A percentile compares a stretch with the other conserved stretches of the same genome.
Conservation (phyloP, 2,888 invertebrate genomes). For the Microctonus brassicae region DNA sequence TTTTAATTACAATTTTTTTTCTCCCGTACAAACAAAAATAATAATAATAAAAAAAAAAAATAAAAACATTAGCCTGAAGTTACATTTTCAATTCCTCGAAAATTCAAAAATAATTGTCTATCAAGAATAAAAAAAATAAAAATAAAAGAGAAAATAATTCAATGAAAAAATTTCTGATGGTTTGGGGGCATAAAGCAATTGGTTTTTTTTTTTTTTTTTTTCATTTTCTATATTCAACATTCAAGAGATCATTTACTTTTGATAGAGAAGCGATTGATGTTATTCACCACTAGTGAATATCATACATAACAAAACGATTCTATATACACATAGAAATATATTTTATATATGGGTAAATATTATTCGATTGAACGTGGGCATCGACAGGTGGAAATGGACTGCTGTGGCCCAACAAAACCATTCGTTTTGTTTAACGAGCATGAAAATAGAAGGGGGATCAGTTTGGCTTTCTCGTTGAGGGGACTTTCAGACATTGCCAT, state of each 20-base stretch:
- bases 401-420: slow-evolving; percentile 38
- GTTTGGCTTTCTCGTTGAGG: slow-evolving; percentile 23
- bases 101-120: no score
- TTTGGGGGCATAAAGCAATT: background rate
- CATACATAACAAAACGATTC: background rate
- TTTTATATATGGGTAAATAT: background rate
- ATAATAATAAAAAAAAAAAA: no score
- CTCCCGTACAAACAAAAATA: no score
- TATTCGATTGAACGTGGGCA: slow-evolving; percentile 6
- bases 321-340: background rate
- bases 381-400: slow-evolving; percentile 15
- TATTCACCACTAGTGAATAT: background rate
- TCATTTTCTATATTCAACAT: no score
- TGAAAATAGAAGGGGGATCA: slow-evolving; percentile 20
- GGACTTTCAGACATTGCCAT: slow-evolving; percentile 54
- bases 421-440: slow-evolving; percentile 48
- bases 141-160: no score
- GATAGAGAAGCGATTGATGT: slow-evolving; percentile 9
- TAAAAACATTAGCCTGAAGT: no score
- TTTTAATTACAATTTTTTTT: no score
- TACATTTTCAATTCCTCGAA: no score
- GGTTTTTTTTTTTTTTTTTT: no score
- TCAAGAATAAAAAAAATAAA: no score
- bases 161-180: no score
- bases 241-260: background rate